Evolutionary conservation across 2,888 invertebrate genomes (phyloP), one percentile per base, ranked within the genome.

Genomic region (Synanthedon formicaeformis): DNA sequence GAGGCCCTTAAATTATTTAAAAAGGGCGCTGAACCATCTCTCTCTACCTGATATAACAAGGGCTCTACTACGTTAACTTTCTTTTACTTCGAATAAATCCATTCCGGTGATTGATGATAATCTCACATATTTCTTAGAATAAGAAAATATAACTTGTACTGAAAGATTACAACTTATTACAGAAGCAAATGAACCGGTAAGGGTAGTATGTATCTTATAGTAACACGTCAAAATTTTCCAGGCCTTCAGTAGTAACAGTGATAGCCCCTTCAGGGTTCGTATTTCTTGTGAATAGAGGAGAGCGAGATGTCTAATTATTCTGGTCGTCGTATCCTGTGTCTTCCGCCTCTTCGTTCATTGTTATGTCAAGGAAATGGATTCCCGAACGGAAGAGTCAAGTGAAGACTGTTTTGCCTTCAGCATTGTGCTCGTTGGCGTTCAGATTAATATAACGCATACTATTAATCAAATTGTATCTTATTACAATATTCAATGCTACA

Each of bases 291-390:
- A 56, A 57, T 59, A 57, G 52, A 53, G 59, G 53, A 52, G 50
- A 50, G 52, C 55, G 53, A 61, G 40, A 60, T 77, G 55, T 65
- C 71, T 63, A 41, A 55, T 56, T 66, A 62, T 50, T 51, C 54
- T 73, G 73, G 78, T 58, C 60, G 57, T 51, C 55, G 54, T 51
- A 51, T 57, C 62, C 64, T 69, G 67, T 65, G 74, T 64, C 69
- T 78, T 77, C 74, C 76, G 73, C 64, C 60, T 62, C 66, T 11
- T 23, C n/a, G 67, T 63, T 64, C 55, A 66, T 66, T 69, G 72
- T 75, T 74, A 73, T 69, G 69, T 66, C 58, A 64, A 71, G 81
- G 82, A 83, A 83, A 83, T 83, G 73, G 78, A 76, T 65, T 61
- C 67, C 60, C 58, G 61, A 73, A 67, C 73, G 78, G 80, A 78